Evolutionary conservation across 2,888 invertebrate species (phyloP), one percentile per base, ranked within the genome.

Genomic region (Chalcis sispes): DNA sequence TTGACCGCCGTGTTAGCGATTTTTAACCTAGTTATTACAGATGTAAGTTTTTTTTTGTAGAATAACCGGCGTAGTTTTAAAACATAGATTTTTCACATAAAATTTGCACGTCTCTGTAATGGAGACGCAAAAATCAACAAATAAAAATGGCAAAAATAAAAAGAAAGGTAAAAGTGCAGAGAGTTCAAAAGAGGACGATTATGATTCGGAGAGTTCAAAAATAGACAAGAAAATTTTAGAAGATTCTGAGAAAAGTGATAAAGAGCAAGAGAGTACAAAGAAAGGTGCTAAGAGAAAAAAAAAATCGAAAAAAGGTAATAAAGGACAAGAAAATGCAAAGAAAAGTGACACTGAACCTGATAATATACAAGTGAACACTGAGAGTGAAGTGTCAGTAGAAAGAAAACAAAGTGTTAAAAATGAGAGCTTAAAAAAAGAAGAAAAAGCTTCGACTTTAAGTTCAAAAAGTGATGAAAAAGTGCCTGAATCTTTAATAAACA

Each of bases 401-500:
- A 20, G 32, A 5, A 48, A 50, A n/a, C 18, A 54, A 25, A 15
- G 29, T 42, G 29, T 23, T 25, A 50, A 46, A 2, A 29, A 48
- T 42, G 56, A 69, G 20, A 20, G 29, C 23, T 40, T 27, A 13
- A 66, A 62, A 27, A 46, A 62, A 13, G 46, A 40, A 1, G 42
- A 40, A 5, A 66, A 46, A 25, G 46, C 10, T 1, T 7, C 50
- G 27, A 4, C 52, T 5, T 10, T 13, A 2, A 20, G 50, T 10
- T 25, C 66, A 8, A 66, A 56, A 52, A 62, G 56, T 46, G 66
- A 66, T 62, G 83, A 84, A 18, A 77, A 84, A 77, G 82, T 87
- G 25, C 87, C 87, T 32, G 90, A 91, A 80, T 88, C 91, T 42
- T 93, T 94, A 0, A 91, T 93, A 67, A 92, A 92, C 79, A 94